A percentile compares a stretch with the other conserved stretches of the same genome.
These are phyloP conservation scores for Cardiocondyla obscurior DNA, from an alignment of 1,140 invertebrate genomes.

Conservation along the genomic window DNA sequence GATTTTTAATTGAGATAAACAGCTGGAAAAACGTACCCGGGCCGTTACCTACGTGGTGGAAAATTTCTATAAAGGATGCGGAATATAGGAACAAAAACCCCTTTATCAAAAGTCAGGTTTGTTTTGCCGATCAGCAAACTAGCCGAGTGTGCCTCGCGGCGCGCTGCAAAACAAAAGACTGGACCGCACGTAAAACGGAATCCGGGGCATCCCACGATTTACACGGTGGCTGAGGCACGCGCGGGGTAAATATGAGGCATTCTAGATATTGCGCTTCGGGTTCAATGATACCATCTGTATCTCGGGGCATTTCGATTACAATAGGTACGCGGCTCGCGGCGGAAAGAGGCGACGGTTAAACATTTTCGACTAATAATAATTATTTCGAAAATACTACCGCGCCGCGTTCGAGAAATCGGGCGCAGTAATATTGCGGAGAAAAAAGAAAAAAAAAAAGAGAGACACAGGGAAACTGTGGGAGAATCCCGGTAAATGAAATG, in stretches of 20 bases:
- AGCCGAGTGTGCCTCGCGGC: constrained; percentile 27
- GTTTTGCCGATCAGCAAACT: not conserved
- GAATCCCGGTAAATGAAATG: not conserved
- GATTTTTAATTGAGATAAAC: constrained; percentile 15
- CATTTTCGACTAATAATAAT: not conserved
- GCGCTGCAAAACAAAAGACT: constrained; percentile 58
- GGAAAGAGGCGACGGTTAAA: constrained; percentile 19
- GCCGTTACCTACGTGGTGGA: not conserved
- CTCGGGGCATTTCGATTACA: constrained; percentile 5
- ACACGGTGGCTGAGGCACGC: constrained; percentile 16
- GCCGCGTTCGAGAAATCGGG: not conserved
- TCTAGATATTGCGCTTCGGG: constrained; percentile 70
- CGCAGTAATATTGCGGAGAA: not conserved
- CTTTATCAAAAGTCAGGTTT: not conserved
- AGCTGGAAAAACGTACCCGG: not conserved
- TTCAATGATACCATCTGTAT: constrained; percentile 51
- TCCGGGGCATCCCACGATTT: constrained; percentile 60
- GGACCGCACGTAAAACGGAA: constrained; percentile 39
- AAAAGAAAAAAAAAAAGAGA: not conserved
- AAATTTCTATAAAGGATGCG: not conserved
- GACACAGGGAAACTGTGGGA: too few species aligned
- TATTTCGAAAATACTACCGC: not conserved
- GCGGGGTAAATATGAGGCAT: constrained; percentile 31
- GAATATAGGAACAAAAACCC: not conserved
- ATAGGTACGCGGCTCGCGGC: constrained; percentile 2